A percentile compares a stretch with the other conserved stretches of the same genome.
These are phyloP conservation scores for Armadillidium nasatum DNA, from an alignment of 1,140 invertebrate species.

Conservation along the genomic window DNA sequence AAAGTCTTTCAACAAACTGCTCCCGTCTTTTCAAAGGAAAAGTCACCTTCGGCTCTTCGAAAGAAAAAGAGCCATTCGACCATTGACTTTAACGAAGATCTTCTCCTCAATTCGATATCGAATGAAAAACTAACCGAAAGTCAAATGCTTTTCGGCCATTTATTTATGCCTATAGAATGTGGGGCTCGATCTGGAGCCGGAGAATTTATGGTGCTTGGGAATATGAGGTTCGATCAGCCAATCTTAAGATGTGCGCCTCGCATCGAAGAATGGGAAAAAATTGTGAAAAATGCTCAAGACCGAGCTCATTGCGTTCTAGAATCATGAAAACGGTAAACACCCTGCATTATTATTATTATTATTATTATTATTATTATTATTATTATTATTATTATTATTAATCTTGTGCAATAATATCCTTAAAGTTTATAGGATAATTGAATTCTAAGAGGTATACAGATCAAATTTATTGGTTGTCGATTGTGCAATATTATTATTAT, in stretches of 20 bases:
- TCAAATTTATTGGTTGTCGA: too few relatives aligned
- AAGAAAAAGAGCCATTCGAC: neutral
- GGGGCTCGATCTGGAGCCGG: constrained; percentile 64
- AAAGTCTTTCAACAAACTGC: constrained; percentile 58
- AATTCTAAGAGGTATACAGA: too few relatives aligned
- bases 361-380: neutral
- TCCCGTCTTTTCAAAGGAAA: constrained; percentile 25
- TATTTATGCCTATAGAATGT: constrained; percentile 60
- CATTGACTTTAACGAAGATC: neutral
- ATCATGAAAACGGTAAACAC: neutral
- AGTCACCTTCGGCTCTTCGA: constrained; percentile 1
- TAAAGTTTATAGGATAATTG: too few relatives aligned
- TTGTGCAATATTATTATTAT: too few relatives aligned
- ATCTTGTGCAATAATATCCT: neutral
- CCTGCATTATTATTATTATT: neutral
- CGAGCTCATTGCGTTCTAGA: neutral
- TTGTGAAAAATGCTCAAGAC: neutral
- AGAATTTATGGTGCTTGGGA: constrained; percentile 73
- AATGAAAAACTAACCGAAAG: neutral
- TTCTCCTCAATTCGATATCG: too few relatives aligned
- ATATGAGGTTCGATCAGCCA: constrained; percentile 64
- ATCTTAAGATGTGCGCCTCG: constrained; percentile 57
- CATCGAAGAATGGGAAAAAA: neutral
- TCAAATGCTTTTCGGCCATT: constrained; percentile 46
- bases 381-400: neutral